Base-by-base conservation (phyloP, 2,888 invertebrate genomes). In the Eueremaeus valkanovi region DNA sequence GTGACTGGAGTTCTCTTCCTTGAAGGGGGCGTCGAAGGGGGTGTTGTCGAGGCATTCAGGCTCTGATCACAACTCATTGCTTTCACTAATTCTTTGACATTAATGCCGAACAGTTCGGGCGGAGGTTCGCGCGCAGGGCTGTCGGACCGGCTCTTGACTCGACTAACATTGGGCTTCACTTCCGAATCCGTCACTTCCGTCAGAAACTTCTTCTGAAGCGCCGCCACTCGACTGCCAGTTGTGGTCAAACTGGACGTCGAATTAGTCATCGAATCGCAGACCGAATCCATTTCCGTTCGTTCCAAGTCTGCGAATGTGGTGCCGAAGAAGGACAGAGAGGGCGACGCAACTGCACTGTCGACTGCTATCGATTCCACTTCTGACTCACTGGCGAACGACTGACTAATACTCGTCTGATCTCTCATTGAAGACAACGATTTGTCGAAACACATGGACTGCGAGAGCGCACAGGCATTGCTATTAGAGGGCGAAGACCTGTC, bases 51-150 rank as follows among this genome's bases (percentile, higher is more conserved):
- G 8, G 90, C 90, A 0, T 90, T 90, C 0, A 88, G 87, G 42
- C 89, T 89, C 70, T 89, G 86, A 76, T 88, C 88, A 82, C 90
- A 90, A 0, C 90, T 90, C 82, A 91, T 88, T 0, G 88, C 89
- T 81, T 90, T 89, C 3, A 90, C 90, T 73, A 90, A 83, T 79
- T 90, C 90, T 78, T 90, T 88, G 18, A 90, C 90, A 0, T 90
- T 89, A 1, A 89, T 87, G 0, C 88, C 88, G 24, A 86, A 86
- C 75, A 88, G 84, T 81, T 88, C 88, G 0, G 85, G 84, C 1
- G 82, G 87, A 82, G 81, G 78, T 61, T 80, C 80, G 45, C 78
- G 76, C 13, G 77, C 68, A 21, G 78, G 45, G 31, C 77, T 70
- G 21, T 36, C 72, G 31, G 51, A 55, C 6, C 45, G 24, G 21